Conservation (phyloP, 2,797 vertebrate species). For the Melanotaenia maccullochi region DNA sequence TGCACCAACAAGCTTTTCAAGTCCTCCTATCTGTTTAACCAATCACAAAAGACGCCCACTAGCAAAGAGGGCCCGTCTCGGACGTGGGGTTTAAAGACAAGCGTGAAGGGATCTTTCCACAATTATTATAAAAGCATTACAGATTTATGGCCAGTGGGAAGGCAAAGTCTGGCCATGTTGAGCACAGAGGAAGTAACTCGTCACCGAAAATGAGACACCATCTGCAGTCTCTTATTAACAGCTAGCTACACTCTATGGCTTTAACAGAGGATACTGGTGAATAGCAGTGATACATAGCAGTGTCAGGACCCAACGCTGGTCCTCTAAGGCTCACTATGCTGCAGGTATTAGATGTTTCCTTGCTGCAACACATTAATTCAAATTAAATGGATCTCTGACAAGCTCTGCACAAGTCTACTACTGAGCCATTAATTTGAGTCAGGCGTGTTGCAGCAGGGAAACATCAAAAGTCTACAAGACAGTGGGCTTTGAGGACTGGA, state of each 20-base stretch:
- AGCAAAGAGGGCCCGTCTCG: constrained; percentile 31
- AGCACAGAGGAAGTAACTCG: constrained; percentile 28
- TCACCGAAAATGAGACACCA: constrained; percentile 44
- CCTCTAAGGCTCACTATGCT: too few species aligned
- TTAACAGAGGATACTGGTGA: constrained; percentile 49
- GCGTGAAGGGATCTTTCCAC: constrained; percentile 60
- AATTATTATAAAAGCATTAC: constrained; percentile 41
- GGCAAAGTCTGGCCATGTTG: constrained; percentile 28
- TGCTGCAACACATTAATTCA: too few species aligned
- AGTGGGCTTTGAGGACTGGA: not conserved
- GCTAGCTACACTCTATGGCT: constrained; percentile 26
- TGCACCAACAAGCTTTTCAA: constrained; percentile 21
- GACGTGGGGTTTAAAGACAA: constrained; percentile 39
- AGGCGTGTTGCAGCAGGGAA: not conserved
- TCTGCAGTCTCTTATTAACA: constrained; percentile 42
- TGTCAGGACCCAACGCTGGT: too few species aligned
- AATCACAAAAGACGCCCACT: constrained; percentile 61
- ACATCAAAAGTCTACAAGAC: not conserved
- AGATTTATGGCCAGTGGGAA: constrained; percentile 52
- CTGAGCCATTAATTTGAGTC: not conserved
- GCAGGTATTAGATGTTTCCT: not conserved
- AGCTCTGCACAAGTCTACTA: not conserved
- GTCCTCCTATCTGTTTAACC: constrained; percentile 65
- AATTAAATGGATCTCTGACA: too few species aligned
- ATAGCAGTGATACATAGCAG: too few species aligned